Conservation (phyloP, 2,113 vertebrate species). For the Cichladusa arquata region DNA sequence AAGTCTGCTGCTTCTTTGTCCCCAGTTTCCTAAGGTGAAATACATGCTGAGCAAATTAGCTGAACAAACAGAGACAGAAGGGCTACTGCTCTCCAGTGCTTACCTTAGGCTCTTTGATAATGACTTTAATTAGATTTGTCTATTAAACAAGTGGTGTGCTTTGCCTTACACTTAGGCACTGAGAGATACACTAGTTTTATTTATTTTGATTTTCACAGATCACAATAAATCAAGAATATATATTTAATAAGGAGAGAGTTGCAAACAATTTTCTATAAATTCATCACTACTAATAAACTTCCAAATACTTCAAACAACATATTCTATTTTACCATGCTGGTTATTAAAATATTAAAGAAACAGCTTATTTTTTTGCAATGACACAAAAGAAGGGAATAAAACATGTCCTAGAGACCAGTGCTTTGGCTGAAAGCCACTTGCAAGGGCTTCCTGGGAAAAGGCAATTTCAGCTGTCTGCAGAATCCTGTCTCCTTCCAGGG, state of each 20-base stretch:
- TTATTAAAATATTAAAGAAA: slow-evolving; percentile 10
- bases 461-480: background rate
- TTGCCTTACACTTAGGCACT: background rate
- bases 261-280: background rate
- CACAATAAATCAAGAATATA: background rate
- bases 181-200: background rate
- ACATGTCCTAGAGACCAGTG: background rate
- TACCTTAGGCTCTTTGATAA: background rate
- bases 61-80: background rate
- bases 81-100: background rate
- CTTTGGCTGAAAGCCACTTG: background rate
- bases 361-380: slow-evolving; percentile 1
- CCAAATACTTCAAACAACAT: background rate
- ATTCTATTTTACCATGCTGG: background rate
- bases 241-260: background rate
- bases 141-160: background rate
- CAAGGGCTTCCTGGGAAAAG: background rate
- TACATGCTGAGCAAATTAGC: background rate
- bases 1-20: background rate
- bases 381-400: background rate
- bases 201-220: background rate
- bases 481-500: background rate
- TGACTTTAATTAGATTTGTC: background rate
- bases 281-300: background rate
- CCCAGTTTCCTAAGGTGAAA: background rate